phyloP scores from a whole-genome alignment of 2,888 invertebrate genomes.

The Antheraea assamensis region DNA sequence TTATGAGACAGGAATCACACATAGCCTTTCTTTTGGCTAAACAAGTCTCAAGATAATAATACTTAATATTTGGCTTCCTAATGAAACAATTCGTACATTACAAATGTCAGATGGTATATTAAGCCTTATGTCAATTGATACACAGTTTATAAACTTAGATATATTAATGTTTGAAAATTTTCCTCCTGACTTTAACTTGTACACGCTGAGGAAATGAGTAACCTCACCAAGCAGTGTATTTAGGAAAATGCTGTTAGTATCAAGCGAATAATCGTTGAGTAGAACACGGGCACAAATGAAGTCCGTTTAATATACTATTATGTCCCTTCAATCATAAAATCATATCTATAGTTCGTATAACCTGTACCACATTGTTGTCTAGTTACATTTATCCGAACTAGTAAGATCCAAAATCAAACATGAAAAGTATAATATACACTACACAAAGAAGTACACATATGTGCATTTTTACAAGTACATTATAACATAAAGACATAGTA shows the following conservation, averaged over 20 bases:
- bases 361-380: background rate
- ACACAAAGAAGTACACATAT: no score
- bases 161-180: background rate
- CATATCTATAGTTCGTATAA: background rate
- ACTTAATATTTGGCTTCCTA: slow-evolving; percentile 5
- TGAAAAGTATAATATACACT: background rate
- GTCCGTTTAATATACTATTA: background rate
- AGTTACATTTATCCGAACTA: background rate
- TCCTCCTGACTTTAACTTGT: no score
- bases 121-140: background rate
- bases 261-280: background rate
- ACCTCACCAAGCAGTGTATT: background rate
- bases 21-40: background rate
- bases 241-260: background rate
- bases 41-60: slow-evolving; percentile 8
- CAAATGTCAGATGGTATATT: background rate
- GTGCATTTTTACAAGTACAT: no score
- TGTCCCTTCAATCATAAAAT: background rate
- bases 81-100: background rate
- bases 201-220: no score
- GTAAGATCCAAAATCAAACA: background rate
- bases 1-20: background rate
- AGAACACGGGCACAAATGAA: background rate
- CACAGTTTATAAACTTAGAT: background rate
- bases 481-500: no score